phyloP scores from a whole-genome alignment of 2,113 vertebrate genomes.

The Pseudorasbora parva region DNA sequence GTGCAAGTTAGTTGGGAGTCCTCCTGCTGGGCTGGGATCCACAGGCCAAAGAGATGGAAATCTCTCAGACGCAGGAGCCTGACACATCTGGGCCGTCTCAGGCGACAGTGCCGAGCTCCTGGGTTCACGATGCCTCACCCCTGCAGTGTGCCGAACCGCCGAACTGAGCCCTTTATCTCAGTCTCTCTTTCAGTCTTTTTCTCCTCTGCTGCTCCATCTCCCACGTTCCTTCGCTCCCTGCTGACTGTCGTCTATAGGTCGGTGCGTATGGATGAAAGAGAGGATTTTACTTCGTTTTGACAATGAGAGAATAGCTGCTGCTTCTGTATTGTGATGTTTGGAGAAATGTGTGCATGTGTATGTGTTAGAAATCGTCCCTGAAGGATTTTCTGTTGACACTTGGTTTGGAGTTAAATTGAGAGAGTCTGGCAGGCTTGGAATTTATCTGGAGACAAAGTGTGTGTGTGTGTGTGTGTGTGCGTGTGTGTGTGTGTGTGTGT shows the following conservation, averaged over 20 bases:
- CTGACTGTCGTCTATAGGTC: conserved; percentile 37
- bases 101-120: conserved; percentile 36
- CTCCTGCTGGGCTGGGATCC: conserved; percentile 29
- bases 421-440: conserved; percentile 33
- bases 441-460: conserved; percentile 39
- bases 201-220: conserved; percentile 12
- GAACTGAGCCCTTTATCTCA: conserved; percentile 33
- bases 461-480: conserved; percentile 16
- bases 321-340: conserved; percentile 22
- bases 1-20: background rate
- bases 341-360: conserved; percentile 26
- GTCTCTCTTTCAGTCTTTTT: conserved; percentile 23
- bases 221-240: conserved; percentile 24
- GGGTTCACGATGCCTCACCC: conserved; percentile 39
- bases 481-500: conserved; percentile 39
- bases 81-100: conserved; percentile 44
- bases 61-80: conserved; percentile 28
- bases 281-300: conserved; percentile 40
- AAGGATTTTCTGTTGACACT: conserved; percentile 32
- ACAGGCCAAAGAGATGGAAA: conserved; percentile 48
- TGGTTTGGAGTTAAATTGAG: conserved; percentile 22
- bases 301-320: conserved; percentile 30
- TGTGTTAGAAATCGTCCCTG: conserved; percentile 17
- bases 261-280: conserved; percentile 40
- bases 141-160: conserved; percentile 36